These are phyloP conservation scores for Nannobrachium achirus DNA, from an alignment of 2,113 vertebrate species.

Conservation along the genomic window DNA sequence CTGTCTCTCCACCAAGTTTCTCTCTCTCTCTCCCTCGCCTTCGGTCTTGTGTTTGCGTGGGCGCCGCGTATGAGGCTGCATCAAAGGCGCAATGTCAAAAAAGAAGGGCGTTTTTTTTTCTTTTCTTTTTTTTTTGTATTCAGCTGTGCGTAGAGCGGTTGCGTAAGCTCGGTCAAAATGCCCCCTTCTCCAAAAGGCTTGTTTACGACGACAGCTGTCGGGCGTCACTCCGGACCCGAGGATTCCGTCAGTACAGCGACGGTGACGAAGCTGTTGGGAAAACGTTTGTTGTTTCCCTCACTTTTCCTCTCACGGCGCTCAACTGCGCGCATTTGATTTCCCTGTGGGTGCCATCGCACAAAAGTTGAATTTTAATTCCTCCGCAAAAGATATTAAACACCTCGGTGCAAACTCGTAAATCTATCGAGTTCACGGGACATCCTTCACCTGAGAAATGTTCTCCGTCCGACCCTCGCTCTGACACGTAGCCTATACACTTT, in stretches of 20 bases:
- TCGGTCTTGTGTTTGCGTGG: constrained; percentile 43
- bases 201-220: too few relatives aligned
- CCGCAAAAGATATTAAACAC: constrained; percentile 39
- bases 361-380: neutral
- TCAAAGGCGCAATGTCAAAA: constrained; percentile 61
- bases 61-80: constrained; percentile 56
- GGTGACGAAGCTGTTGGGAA: too few relatives aligned
- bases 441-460: constrained; percentile 43
- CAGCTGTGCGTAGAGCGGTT: constrained; percentile 62
- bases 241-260: too few relatives aligned
- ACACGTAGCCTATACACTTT: neutral
- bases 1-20: neutral
- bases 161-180: constrained; percentile 22
- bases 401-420: constrained; percentile 28
- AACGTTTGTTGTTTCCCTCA: too few relatives aligned
- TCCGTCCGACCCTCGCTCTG: constrained; percentile 16
- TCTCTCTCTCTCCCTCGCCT: constrained; percentile 26
- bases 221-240: too few relatives aligned
- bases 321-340: constrained; percentile 19
- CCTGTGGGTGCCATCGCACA: constrained; percentile 29
- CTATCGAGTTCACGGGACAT: constrained; percentile 38
- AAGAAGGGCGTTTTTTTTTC: constrained; percentile 37
- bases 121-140: too few relatives aligned
- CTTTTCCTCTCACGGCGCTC: neutral
- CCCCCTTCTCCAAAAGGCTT: too few relatives aligned